These are phyloP conservation scores for Caenorhabditis wallacei DNA, from an alignment of 2,888 invertebrate species.

Conservation along the genomic window DNA sequence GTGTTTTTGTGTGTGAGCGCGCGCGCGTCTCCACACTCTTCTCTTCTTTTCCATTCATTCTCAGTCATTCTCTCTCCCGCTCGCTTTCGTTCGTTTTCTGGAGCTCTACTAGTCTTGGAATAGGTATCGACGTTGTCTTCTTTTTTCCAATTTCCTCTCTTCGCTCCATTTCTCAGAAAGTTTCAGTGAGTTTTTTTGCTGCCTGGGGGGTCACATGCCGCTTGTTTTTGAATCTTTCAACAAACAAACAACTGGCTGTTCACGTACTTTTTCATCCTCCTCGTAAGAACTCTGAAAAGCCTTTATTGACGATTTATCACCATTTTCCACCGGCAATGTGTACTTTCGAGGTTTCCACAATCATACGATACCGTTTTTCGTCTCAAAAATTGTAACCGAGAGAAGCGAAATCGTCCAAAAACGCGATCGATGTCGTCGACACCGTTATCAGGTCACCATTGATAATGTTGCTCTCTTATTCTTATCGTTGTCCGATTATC, in stretches of 20 bases:
- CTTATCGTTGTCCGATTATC: constrained; percentile 44
- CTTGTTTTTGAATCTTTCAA: constrained; percentile 19
- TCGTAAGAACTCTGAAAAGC: neutral
- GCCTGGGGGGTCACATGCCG: constrained; percentile 19
- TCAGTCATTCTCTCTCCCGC: neutral
- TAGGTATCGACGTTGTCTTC: neutral
- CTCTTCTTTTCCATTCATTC: neutral
- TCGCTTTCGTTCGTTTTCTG: neutral
- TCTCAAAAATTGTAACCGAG: neutral
- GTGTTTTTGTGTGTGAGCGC: constrained; percentile 12
- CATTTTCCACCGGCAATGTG: neutral
- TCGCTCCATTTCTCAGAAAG: neutral
- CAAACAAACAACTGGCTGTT: constrained; percentile 1
- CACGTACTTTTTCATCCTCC: neutral
- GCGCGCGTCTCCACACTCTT: constrained; percentile 5
- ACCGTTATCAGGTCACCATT: constrained; percentile 52
- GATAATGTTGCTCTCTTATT: constrained; percentile 51
- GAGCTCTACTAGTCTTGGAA: neutral
- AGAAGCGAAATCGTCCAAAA: constrained; percentile 30
- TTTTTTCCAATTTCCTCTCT: neutral
- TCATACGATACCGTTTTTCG: neutral
- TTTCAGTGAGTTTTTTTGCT: constrained; percentile 28
- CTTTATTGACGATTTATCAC: constrained; percentile 5
- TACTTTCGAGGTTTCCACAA: neutral
- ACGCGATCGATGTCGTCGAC: constrained; percentile 45